Base-by-base conservation (phyloP, 2,888 invertebrate genomes). In the Ophion ventricosus region DNA sequence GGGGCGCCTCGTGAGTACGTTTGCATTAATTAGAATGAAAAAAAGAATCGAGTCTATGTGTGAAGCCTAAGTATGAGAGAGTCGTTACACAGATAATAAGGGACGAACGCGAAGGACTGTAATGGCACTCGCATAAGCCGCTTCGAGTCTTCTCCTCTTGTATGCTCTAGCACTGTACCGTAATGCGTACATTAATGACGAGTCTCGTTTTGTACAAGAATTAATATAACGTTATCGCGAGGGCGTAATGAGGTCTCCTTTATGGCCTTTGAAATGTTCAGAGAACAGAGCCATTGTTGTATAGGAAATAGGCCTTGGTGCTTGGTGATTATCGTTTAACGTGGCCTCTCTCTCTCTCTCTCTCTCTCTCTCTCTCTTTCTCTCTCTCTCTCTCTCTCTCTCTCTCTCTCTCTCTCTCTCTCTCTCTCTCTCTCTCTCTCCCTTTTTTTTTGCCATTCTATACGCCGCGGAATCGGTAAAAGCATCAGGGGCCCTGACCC, bases 191-290 rank as follows among this genome's bases (percentile, higher is more conserved):
- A 82, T 80, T 87, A 89, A 88, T 87, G 84, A 85, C 86, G 83
- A 87, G 57, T 87, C 87, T 88, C 86, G 86, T 88, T 88, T 76
- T 78, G 75, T 80, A 78, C 23, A n/a, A 84, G 83, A 90, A 90
- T 90, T 90, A 90, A 89, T 90, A 87, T 72, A 85, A 87, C 83
- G 85, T 85, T 89, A 90, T 88, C 88, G 82, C 82, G 61, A 66
- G n/a, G 78, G 75, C 82, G 77, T 89, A 89, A 90, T 87, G 87
- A 87, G 86, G 82, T 72, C 84, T 83, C 77, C 85, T 88, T 88
- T 86, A 87, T 74, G 85, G 84, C 82, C 81, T 77, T 85, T 73
- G 82, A 74, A 86, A 85, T 67, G 83, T 75, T 80, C 77, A 29
- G 63, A 49, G 70, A 80, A 83, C 75, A 77, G 80, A 56, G 17